Conservation (phyloP, 2,797 vertebrate species). For the Propithecus deckenii region DNA sequence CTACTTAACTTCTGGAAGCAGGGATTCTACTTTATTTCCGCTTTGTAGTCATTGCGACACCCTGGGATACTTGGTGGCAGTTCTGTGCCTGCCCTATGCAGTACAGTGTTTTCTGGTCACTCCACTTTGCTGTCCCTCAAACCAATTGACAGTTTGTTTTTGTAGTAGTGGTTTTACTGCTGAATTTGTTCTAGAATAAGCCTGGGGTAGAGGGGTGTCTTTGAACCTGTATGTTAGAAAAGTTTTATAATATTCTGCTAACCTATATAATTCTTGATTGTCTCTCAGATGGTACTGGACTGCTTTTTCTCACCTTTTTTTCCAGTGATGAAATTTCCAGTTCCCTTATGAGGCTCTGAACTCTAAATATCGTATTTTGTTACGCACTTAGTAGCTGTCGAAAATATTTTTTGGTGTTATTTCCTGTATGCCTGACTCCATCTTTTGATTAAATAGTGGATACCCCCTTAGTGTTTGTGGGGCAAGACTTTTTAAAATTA, state of each 20-base stretch:
- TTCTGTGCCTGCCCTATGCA: not conserved
- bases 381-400: not conserved
- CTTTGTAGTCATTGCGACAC: not conserved
- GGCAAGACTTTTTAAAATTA: not conserved
- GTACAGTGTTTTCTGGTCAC: fast-evolving
- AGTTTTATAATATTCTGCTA: not conserved
- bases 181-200: not conserved
- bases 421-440: not conserved
- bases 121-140: not conserved
- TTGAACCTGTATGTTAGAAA: too few relatives aligned
- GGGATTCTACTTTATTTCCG: not conserved
- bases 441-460: not conserved
- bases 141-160: not conserved
- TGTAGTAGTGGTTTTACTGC: not conserved
- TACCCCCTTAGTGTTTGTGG: not conserved
- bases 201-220: too few relatives aligned
- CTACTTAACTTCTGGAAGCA: not conserved
- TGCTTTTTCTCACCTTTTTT: not conserved
- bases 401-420: not conserved
- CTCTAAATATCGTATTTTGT: not conserved
- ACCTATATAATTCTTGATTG: not conserved
- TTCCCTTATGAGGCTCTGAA: fast-evolving
- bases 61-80: not conserved
- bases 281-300: not conserved
- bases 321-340: not conserved